Percentiles rank a stretch among this genome's conserved stretches.
Evolutionary conservation across 2,888 invertebrate species (phyloP).

Genomic region (Agrotis exclamationis): DNA sequence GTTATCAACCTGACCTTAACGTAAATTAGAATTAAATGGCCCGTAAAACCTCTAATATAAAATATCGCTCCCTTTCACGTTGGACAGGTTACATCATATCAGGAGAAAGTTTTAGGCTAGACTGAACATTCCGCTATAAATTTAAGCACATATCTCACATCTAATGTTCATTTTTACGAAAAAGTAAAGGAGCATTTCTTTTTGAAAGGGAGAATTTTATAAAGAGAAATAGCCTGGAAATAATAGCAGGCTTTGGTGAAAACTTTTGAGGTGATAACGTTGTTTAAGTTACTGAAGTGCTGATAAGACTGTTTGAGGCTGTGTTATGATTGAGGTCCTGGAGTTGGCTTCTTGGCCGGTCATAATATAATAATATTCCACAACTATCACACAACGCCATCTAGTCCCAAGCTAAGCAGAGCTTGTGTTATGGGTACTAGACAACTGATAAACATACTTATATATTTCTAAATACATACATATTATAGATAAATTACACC

Average conservation of each 20-base stretch:
- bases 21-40: constrained; percentile 34
- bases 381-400: too few relatives aligned
- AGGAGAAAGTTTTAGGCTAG: constrained; percentile 53
- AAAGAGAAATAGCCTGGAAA: constrained; percentile 46
- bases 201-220: constrained; percentile 29
- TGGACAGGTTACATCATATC: constrained; percentile 52
- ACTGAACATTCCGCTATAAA: constrained; percentile 57
- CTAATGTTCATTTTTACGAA: constrained; percentile 46
- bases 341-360: not conserved
- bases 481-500: too few relatives aligned
- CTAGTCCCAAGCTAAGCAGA: too few relatives aligned
- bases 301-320: constrained; percentile 31
- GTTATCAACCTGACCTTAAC: constrained; percentile 30
- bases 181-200: constrained; percentile 41
- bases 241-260: constrained; percentile 41
- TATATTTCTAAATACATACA: too few relatives aligned
- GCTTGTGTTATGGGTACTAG: too few relatives aligned
- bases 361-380: too few relatives aligned
- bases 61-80: constrained; percentile 43
- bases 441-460: too few relatives aligned
- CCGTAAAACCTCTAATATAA: constrained; percentile 47
- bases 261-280: constrained; percentile 46
- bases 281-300: constrained; percentile 22
- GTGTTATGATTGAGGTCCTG: constrained; percentile 20
- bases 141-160: constrained; percentile 50